phyloP scores from a whole-genome alignment of 2,888 invertebrate genomes.

The Charanyca ferruginea region DNA sequence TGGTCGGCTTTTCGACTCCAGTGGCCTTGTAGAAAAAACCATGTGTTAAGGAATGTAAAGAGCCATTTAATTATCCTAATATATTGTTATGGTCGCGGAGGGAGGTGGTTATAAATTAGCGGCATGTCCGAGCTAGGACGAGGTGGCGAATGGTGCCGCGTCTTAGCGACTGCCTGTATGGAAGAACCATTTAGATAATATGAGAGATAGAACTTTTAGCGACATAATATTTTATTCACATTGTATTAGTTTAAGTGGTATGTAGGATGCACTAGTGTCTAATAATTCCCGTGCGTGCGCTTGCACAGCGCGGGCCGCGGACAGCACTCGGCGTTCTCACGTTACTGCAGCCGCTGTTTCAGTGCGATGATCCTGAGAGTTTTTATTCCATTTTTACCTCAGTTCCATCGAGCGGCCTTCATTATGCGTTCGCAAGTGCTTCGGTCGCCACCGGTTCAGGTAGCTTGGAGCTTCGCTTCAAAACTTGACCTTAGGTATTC shows the following conservation, averaged over 20 bases:
- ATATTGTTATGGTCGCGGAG: constrained; percentile 89
- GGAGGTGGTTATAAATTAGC: constrained; percentile 89
- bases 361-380: constrained; percentile 87
- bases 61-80: constrained; percentile 91
- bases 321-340: constrained; percentile 72
- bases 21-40: constrained; percentile 87
- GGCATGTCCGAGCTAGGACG: constrained; percentile 74
- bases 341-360: constrained; percentile 82
- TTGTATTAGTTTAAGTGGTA: constrained; percentile 46
- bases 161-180: constrained; percentile 53
- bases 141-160: constrained; percentile 82
- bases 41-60: constrained; percentile 91
- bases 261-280: constrained; percentile 38
- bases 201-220: constrained; percentile 50
- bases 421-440: constrained; percentile 87
- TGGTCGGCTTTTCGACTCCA: constrained; percentile 89
- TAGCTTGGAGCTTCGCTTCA: constrained; percentile 85
- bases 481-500: constrained; percentile 89
- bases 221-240: constrained; percentile 46
- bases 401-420: constrained; percentile 86
- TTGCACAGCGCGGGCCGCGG: constrained; percentile 41
- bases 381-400: constrained; percentile 87
- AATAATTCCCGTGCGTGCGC: constrained; percentile 51
- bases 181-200: constrained; percentile 43
- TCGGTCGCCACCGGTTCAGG: constrained; percentile 86